Conservation (phyloP, 1,140 invertebrate genomes). For the Bombus sibiricus region DNA sequence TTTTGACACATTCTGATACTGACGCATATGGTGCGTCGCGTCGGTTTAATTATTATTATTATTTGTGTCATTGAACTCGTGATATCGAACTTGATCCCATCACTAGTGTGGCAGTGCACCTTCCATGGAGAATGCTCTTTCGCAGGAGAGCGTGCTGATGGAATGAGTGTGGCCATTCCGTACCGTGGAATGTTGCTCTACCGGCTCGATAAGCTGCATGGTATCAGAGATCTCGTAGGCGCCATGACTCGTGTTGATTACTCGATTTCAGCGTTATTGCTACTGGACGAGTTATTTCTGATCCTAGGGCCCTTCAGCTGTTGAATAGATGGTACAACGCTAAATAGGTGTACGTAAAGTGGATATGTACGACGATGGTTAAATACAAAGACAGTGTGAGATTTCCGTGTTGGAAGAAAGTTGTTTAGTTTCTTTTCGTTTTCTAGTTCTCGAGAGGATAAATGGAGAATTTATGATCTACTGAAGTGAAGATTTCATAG, state of each 20-base stretch:
- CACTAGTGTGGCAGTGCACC: conserved; percentile 9
- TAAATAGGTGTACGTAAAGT: too few relatives aligned
- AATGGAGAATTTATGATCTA: background rate
- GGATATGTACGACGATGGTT: background rate
- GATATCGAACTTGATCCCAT: background rate
- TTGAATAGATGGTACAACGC: background rate
- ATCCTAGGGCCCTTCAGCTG: too few relatives aligned
- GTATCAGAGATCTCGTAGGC: conserved; percentile 34
- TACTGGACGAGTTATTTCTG: conserved; percentile 6
- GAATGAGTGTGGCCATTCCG: conserved; percentile 42
- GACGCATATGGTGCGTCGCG: too few relatives aligned
- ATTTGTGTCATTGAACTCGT: too few relatives aligned
- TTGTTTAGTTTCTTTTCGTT: background rate
- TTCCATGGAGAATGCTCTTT: conserved; percentile 17
- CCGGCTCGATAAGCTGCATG: conserved; percentile 41
- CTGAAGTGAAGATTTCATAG: background rate
- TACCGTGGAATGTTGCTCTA: conserved; percentile 55
- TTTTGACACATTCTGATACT: too few relatives aligned
- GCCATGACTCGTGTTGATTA: conserved; percentile 42
- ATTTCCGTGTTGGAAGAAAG: background rate
- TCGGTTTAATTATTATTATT: too few relatives aligned
- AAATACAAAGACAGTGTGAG: background rate
- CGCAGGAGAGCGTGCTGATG: conserved; percentile 19
- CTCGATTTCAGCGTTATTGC: conserved; percentile 18
- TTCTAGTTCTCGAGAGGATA: background rate